Evolutionary conservation across 2,888 invertebrate genomes (phyloP), one percentile per base, ranked within the genome.

Genomic region (Chromoteleia sp.): DNA sequence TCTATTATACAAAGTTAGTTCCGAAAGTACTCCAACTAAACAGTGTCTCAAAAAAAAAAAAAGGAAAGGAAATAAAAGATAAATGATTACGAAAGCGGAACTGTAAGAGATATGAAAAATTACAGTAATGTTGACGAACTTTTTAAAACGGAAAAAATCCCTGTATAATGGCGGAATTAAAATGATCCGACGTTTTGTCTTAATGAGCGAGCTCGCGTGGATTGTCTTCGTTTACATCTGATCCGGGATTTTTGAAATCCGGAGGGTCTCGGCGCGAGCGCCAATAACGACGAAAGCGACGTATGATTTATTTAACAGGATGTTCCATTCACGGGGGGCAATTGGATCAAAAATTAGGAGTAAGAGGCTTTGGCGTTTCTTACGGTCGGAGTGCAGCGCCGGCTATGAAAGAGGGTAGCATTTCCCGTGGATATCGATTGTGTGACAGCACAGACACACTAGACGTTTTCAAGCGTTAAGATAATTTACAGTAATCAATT

Each of bases 341-440:
- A 75, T 75, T 54, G 74, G 63, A 74, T 59, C 21, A 50, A 67
- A 87, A 84, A 85, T 85, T 81, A 85, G 80, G 81, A 82, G 73
- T 84, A 83, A 81, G 82, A 79, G 81, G 67, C 61, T 75, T 68
- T 75, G 52, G 54, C 48, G 54, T 68, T 78, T 75, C 52, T 75
- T 58, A 25, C 50, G 12, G 14, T 10, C 17, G 59, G 17, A 30
- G 58, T 33, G 50, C 58, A 41, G 43, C 50, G n/a, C n/a, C n/a
- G n/a, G n/a, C n/a, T 56, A 36, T 29, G 70, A 39, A 58, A 52
- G 45, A 45, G 70, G 59, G 61, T 63, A 17, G 73, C 65, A 68
- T 76, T 80, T 83, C 63, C 74, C 83, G 63, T 75, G 68, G 79
- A 70, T 84, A 85, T 87, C 86, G 87, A 87, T 87, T 78, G 80